A percentile compares a stretch with the other conserved stretches of the same genome.
These are phyloP conservation scores for Lamproptera curius DNA, from an alignment of 2,888 invertebrate genomes.

Conservation along the genomic window DNA sequence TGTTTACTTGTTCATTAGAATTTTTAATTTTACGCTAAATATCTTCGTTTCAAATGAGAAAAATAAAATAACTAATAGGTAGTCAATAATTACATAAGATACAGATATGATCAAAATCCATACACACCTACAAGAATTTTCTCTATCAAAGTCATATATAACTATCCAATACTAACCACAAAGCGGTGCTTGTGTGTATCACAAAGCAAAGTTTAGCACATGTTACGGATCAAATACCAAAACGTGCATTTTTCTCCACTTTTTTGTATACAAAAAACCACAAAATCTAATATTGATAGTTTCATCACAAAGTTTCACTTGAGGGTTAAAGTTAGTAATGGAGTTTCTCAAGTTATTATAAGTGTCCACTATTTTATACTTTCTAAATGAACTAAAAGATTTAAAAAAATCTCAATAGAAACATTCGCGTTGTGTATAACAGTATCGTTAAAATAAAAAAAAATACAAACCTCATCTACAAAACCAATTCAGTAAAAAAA, in stretches of 20 bases:
- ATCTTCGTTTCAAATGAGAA: no score
- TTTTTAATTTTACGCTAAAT: no score
- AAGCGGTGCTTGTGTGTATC: no score
- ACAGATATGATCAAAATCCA: no score
- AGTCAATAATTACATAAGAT: no score
- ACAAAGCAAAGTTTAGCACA: no score
- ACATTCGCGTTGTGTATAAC: neutral
- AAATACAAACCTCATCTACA: constrained; percentile 6
- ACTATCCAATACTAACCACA: no score
- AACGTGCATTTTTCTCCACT: neutral
- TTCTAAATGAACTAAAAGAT: neutral
- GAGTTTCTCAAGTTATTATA: neutral
- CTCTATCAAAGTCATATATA: no score
- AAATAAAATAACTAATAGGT: no score
- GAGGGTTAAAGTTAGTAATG: neutral
- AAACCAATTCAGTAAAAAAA: constrained; percentile 9
- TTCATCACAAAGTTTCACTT: neutral
- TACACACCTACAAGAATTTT: no score
- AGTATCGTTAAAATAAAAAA: constrained; percentile 1
- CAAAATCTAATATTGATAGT: neutral
- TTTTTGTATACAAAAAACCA: neutral
- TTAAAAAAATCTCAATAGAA: neutral
- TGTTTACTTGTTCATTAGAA: no score
- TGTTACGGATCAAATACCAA: neutral
- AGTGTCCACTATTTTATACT: neutral